Conservation (phyloP, 2,888 invertebrate genomes). For the Volucella bombylans region DNA sequence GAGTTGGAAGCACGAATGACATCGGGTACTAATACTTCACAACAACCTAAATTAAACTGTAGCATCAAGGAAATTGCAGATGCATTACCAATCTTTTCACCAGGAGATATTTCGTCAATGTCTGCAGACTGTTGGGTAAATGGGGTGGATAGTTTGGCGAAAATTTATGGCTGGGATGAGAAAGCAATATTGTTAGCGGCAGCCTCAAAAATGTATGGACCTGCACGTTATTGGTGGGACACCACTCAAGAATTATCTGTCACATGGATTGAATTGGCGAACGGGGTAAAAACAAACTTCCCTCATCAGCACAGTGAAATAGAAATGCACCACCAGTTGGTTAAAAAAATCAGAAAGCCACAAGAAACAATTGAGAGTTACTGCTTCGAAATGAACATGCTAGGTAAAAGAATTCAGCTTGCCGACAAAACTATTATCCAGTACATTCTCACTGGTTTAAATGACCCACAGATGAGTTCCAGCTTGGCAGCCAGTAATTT, state of each 20-base stretch:
- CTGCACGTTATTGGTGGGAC: too few relatives aligned
- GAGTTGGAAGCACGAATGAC: neutral
- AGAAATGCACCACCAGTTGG: neutral
- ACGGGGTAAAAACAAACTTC: too few relatives aligned
- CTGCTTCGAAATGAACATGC: too few relatives aligned
- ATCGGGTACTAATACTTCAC: neutral
- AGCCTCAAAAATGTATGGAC: neutral
- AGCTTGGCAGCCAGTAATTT: neutral
- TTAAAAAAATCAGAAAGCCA: neutral
- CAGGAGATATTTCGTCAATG: conserved; percentile 11
- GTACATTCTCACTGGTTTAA: too few relatives aligned
- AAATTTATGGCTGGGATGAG: too few relatives aligned
- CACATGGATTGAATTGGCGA: neutral
- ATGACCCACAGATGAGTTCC: neutral
- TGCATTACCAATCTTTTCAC: conserved; percentile 11
- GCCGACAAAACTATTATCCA: too few relatives aligned
- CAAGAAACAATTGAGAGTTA: neutral
- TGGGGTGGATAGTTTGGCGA: neutral
- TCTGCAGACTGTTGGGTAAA: conserved; percentile 19
- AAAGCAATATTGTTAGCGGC: neutral
- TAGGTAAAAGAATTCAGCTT: too few relatives aligned
- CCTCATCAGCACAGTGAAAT: conserved; percentile 2
- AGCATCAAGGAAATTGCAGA: conserved; percentile 22
- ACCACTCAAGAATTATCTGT: neutral
- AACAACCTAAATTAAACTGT: conserved; percentile 1